Evolutionary conservation across 2,888 invertebrate genomes (phyloP).

Genomic region (Camptogramma bilineatum): DNA sequence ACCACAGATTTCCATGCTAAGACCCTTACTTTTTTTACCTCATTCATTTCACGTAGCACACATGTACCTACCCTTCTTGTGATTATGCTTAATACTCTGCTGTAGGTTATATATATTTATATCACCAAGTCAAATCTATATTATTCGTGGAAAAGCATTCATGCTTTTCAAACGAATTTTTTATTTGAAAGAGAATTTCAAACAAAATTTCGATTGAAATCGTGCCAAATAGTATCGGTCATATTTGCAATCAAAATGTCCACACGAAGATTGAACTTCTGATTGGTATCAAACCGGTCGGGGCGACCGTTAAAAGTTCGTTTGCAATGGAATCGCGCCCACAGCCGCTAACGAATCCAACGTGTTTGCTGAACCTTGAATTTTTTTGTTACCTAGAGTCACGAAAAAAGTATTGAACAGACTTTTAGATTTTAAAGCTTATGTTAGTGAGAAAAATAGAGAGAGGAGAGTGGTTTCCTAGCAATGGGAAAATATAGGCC

Average conservation of each 20-base stretch:
- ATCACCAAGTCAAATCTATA: no score
- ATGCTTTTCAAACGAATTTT: no score
- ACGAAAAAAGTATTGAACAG: no score
- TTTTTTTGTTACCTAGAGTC: constrained; percentile 4
- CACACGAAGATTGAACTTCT: constrained; percentile 30
- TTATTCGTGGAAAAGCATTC: no score
- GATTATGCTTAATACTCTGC: no score
- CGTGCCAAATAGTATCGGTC: constrained; percentile 10
- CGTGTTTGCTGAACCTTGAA: constrained; percentile 12
- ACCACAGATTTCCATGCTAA: background rate
- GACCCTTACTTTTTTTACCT: background rate
- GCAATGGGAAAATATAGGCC: no score
- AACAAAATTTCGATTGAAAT: background rate
- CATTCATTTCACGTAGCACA: no score
- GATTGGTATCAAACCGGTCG: constrained; percentile 64
- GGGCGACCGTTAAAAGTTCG: constrained; percentile 70
- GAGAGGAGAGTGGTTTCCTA: no score
- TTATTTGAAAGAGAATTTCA: background rate
- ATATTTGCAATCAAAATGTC: constrained; percentile 38
- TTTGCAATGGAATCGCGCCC: constrained; percentile 60
- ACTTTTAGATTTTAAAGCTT: no score
- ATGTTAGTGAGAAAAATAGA: no score
- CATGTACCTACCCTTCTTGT: no score
- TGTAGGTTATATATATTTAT: no score
- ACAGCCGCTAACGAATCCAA: constrained; percentile 59